Evolutionary conservation across 2,113 vertebrate genomes (phyloP), one percentile per base, ranked within the genome.

Genomic region (Penelope pileata): DNA sequence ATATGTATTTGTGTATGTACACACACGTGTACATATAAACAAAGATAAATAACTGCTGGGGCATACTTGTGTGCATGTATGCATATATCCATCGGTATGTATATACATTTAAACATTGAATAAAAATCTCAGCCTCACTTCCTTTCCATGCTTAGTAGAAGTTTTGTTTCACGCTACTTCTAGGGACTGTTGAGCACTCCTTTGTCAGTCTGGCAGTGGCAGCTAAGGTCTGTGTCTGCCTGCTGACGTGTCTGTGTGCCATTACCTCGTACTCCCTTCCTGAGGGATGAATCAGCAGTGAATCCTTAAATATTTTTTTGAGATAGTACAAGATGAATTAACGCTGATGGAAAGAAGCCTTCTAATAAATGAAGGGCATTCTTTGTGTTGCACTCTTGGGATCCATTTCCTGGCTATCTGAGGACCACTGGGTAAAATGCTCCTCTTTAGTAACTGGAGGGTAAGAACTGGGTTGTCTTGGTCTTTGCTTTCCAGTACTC

Each of bases 21-120:
- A 23, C 10, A 2, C 1, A 7, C 5, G 3, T 29, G 17, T 56
- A 8, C 58, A 5, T 72, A 22, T 58, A 27, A 78, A 43, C 36
- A 58, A 50, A 56, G 43, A 48, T 48, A 22, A 48, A 36, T 15
- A 38, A 27, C 54, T n/a, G 56, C 2, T 1, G 26, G 21, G 11
- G 6, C 10, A 22, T n/a, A 27, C 6, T 1, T 38, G 7, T n/a
- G 6, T 42, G 13, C 42, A 22, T n/a, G 2, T 63, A 29, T 17
- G 9, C 66, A 18, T 32, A 8, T 23, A 17, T 69, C 43, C 19
- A 45, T 50, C 15, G 38, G 34, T 5, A 32, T 2, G 2, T 59
- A 36, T 34, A 67, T 29, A 24, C 4, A 21, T 38, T 10, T 6
- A 59, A 42, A 4, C 32, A 30, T 34, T 23, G 14, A 29, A 53